Percentiles rank a stretch among this genome's conserved stretches.
Conservation (phyloP, 2,888 invertebrate species). For the Poecilus cupreus region DNA sequence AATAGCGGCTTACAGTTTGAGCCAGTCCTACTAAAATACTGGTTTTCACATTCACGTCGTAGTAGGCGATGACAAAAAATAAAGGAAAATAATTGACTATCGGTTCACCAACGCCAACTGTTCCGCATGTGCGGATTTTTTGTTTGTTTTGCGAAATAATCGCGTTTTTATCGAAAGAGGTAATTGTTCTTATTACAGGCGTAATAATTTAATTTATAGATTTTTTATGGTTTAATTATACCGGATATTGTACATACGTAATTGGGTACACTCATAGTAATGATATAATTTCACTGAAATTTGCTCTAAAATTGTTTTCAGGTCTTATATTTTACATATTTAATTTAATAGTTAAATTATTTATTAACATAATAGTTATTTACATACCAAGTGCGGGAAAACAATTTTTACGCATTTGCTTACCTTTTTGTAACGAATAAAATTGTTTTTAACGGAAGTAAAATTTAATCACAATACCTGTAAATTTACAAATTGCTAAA, state of each 20-base stretch:
- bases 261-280: neutral
- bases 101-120: neutral
- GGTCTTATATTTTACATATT: too few relatives aligned
- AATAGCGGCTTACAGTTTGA: neutral
- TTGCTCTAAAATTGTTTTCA: neutral
- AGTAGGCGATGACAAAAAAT: neutral
- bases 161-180: too few relatives aligned
- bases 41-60: neutral
- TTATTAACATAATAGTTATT: too few relatives aligned
- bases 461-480: too few relatives aligned
- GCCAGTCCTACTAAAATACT: neutral
- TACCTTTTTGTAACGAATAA: too few relatives aligned
- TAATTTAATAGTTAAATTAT: too few relatives aligned
- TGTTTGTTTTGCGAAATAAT: neutral
- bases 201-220: neutral
- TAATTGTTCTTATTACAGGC: neutral
- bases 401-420: too few relatives aligned
- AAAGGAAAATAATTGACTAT: slow-evolving; percentile 20
- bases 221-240: slow-evolving; percentile 6
- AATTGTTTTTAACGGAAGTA: too few relatives aligned
- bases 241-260: neutral
- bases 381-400: too few relatives aligned
- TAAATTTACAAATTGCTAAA: too few relatives aligned
- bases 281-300: neutral
- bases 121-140: neutral